phyloP scores from a whole-genome alignment of 2,797 vertebrate genomes.

The Buphagus erythrorhynchus region DNA sequence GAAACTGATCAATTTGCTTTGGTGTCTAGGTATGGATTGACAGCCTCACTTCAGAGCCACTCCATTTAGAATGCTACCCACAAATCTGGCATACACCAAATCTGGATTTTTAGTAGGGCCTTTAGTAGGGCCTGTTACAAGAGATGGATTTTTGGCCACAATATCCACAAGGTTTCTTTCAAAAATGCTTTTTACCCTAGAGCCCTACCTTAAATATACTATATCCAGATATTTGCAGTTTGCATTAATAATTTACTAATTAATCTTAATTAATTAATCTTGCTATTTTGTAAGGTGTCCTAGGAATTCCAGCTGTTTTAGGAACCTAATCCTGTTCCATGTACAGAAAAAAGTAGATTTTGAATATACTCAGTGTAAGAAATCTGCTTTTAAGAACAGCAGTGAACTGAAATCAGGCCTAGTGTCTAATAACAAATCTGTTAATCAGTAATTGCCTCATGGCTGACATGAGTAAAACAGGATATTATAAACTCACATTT shows the following conservation, averaged over 20 bases:
- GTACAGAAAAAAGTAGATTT: not conserved
- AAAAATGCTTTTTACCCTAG: not conserved
- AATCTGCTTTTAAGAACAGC: not conserved
- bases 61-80: not conserved
- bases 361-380: not conserved
- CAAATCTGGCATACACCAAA: fast-evolving
- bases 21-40: not conserved
- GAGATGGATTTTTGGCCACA: not conserved
- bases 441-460: not conserved
- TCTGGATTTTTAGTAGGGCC: not conserved
- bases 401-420: not conserved
- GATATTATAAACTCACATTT: not conserved
- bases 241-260: not conserved
- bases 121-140: not conserved
- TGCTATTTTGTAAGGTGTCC: not conserved
- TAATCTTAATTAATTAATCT: slow-evolving; percentile 3
- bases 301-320: not conserved
- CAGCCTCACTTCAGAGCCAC: not conserved
- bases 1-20: not conserved
- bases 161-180: not conserved
- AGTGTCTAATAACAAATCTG: not conserved
- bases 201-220: not conserved
- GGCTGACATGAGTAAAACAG: not conserved
- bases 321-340: not conserved
- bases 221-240: not conserved